Evolutionary conservation across 2,888 invertebrate genomes (phyloP).

Genomic region (Siphlonurus alternatus): DNA sequence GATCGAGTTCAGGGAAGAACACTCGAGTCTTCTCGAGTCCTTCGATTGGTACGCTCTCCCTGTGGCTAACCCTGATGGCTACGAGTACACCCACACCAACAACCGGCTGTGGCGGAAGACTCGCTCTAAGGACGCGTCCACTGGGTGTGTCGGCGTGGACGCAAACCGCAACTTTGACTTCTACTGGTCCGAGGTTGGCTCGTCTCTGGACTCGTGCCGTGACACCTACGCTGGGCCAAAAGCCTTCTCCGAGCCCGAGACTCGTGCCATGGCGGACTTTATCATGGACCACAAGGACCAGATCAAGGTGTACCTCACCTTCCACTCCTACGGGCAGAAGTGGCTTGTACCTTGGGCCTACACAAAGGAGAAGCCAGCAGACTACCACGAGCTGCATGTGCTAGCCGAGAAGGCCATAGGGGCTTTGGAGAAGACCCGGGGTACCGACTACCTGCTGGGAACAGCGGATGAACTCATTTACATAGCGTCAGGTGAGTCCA

Average conservation of each 20-base stretch:
- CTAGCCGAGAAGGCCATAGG: slow-evolving; percentile 20
- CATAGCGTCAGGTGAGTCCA: slow-evolving; percentile 17
- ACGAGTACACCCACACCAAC: slow-evolving; percentile 24
- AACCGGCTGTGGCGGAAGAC: slow-evolving; percentile 31
- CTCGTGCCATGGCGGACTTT: slow-evolving; percentile 22
- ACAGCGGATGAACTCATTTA: slow-evolving; percentile 23
- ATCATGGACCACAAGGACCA: slow-evolving; percentile 18
- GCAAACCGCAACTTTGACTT: slow-evolving; percentile 26
- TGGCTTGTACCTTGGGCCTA: slow-evolving; percentile 23
- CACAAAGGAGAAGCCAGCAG: slow-evolving; percentile 18
- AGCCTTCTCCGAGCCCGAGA: slow-evolving; percentile 29
- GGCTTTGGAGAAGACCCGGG: slow-evolving; percentile 20
- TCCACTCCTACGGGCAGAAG: slow-evolving; percentile 30
- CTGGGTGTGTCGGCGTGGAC: slow-evolving; percentile 18
- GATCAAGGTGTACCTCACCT: slow-evolving; percentile 25
- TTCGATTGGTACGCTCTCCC: slow-evolving; percentile 29
- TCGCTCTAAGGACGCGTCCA: slow-evolving; percentile 14
- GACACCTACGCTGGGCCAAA: slow-evolving; percentile 25
- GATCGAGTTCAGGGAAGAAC: slow-evolving; percentile 12
- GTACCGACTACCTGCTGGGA: slow-evolving; percentile 24
- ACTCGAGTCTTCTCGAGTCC: slow-evolving; percentile 20
- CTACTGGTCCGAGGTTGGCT: slow-evolving; percentile 24
- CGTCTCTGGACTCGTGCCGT: slow-evolving; percentile 24
- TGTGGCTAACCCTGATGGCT: slow-evolving; percentile 28
- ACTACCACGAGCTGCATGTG: slow-evolving; percentile 20